Evolutionary conservation across 2,888 invertebrate species (phyloP).

Genomic region (Aporophyla lueneburgensis): DNA sequence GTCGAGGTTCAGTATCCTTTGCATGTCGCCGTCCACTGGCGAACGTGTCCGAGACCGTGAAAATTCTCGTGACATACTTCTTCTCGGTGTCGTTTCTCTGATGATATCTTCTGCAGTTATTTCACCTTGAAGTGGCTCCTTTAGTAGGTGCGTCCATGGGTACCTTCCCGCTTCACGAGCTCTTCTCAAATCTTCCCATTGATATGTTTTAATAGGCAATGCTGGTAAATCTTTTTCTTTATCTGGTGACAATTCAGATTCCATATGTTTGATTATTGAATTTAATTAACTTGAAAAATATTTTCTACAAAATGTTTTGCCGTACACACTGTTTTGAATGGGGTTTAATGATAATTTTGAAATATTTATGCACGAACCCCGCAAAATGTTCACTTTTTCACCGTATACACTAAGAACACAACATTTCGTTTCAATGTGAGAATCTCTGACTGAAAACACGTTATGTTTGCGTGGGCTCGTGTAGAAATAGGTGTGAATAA

Average conservation of each 20-base stretch:
- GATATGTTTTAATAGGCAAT: slow-evolving; percentile 94
- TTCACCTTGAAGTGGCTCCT: slow-evolving; percentile 90
- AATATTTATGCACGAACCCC: slow-evolving; percentile 79
- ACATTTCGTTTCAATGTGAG: slow-evolving; percentile 88
- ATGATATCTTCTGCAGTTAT: slow-evolving; percentile 89
- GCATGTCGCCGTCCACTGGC: slow-evolving; percentile 80
- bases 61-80: slow-evolving; percentile 88
- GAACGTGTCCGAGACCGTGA: slow-evolving; percentile 87
- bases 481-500: slow-evolving; percentile 90
- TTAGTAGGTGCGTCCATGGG: slow-evolving; percentile 95
- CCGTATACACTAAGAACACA: slow-evolving; percentile 88
- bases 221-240: slow-evolving; percentile 90
- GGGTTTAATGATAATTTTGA: slow-evolving; percentile 55
- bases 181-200: slow-evolving; percentile 95
- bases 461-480: slow-evolving; percentile 89
- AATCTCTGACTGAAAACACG: slow-evolving; percentile 88
- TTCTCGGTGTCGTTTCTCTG: slow-evolving; percentile 85
- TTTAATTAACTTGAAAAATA: slow-evolving; percentile 60
- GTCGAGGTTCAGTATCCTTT: slow-evolving; percentile 86
- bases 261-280: slow-evolving; percentile 86
- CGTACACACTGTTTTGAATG: slow-evolving; percentile 62
- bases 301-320: slow-evolving; percentile 63
- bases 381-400: slow-evolving; percentile 82
- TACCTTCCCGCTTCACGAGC: slow-evolving; percentile 94
- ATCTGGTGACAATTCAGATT: slow-evolving; percentile 90